Base-by-base conservation (phyloP, 2,888 invertebrate species). In the Mystacides longicornis region DNA sequence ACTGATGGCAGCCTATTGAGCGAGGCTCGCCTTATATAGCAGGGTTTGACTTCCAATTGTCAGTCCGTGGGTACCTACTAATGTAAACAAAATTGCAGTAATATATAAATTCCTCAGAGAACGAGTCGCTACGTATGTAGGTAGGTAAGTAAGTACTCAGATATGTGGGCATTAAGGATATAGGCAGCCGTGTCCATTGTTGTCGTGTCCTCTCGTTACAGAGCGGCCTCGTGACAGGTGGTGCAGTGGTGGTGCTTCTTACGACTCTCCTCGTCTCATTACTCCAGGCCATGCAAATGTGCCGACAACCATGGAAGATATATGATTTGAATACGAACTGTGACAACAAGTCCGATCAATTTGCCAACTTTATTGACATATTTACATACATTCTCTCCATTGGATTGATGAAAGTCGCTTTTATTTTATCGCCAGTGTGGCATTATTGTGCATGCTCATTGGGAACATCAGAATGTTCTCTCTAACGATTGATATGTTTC, bases 301-400 rank as follows among this genome's bases (percentile, higher is more conserved):
- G 48, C 37, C 52, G 33, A 47, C 22, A 27, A 20, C 23, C n/a
- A n/a, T n/a, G 46, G 52, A 14, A 53, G 45, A 49, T 42, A 51
- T 57, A 49, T 51, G 50, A 58, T 58, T 58, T 58, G 58, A 58
- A 58, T 58, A 58, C 58, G 54, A 52, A 54, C 54, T 42, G 51
- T 51, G 49, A 52, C 52, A 52, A 5, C 43, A 20, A 48, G 16
- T 23, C 33, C 52, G 48, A 48, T 53, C 52, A 53, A 53, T 53
- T 53, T 53, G 52, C 52, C 52, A 53, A 31, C 52, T 53, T 45
- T n/a, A 2, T 23, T 53, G 52, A 48, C 52, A 53, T 53, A 53
- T 53, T 53, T 53, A 53, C 52, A 53, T 48, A 53, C 52, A 53
- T 27, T n/a, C n/a, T n/a, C n/a, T n/a, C n/a, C n/a, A 31, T 7